A percentile compares a stretch with the other conserved stretches of the same genome.
phyloP scores from a whole-genome alignment of 2,797 vertebrate genomes.

The Manis crassicaudata region DNA sequence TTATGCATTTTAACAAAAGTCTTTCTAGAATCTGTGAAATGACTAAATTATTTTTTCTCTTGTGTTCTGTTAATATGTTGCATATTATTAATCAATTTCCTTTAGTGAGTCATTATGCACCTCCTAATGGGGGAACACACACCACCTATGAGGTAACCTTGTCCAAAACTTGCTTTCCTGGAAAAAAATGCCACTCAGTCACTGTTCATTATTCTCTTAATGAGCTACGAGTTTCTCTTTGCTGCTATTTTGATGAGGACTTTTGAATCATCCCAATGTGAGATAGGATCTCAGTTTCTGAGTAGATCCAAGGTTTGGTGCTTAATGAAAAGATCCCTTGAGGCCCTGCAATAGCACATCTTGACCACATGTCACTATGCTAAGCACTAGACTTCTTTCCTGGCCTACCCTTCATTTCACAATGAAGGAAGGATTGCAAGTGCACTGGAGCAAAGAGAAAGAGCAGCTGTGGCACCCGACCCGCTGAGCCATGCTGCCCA shows the following conservation, averaged over 20 bases:
- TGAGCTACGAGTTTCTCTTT: neutral
- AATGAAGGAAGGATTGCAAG: neutral
- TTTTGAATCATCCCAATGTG: neutral
- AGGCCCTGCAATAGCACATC: neutral
- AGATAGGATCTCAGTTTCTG: neutral
- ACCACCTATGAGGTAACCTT: neutral
- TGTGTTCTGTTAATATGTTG: neutral
- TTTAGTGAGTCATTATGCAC: neutral
- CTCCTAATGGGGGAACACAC: neutral
- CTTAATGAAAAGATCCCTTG: neutral
- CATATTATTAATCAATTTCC: neutral
- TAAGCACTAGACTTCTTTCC: neutral
- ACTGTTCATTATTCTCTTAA: neutral
- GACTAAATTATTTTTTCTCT: neutral
- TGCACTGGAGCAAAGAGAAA: neutral
- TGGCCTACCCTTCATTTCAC: neutral
- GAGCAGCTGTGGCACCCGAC: neutral
- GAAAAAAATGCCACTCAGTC: neutral
- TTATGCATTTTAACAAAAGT: neutral
- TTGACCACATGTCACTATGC: neutral
- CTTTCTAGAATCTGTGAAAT: neutral
- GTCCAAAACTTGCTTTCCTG: neutral
- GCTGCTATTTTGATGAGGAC: neutral
- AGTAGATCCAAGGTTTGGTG: neutral
- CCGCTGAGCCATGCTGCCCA: neutral